Conservation (phyloP, 2,797 vertebrate species). For the Oreochromis grahami region DNA sequence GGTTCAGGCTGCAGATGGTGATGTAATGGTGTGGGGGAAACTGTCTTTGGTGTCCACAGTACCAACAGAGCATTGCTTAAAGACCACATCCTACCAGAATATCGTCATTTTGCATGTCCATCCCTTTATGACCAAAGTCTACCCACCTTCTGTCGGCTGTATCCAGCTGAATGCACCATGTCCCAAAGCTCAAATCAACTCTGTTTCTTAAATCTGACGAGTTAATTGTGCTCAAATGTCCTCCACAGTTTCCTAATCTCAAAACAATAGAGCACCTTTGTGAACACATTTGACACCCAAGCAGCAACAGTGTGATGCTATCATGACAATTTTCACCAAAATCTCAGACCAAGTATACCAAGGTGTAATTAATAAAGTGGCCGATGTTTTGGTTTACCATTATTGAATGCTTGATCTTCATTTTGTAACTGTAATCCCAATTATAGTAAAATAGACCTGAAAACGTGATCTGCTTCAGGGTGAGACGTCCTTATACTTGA, state of each 20-base stretch:
- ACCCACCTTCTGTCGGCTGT: neutral
- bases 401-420: neutral
- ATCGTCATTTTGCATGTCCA: neutral
- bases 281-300: neutral
- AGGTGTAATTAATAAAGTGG: neutral
- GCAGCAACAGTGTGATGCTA: neutral
- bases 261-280: neutral
- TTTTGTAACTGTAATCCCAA: neutral
- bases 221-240: neutral
- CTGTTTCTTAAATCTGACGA: neutral
- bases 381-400: neutral
- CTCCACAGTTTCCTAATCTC: neutral
- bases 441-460: neutral
- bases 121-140: neutral
- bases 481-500: neutral
- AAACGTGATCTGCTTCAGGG: neutral
- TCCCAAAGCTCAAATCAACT: neutral
- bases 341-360: neutral
- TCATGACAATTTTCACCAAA: neutral
- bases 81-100: neutral
- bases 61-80: neutral
- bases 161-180: neutral
- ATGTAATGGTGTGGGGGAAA: neutral
- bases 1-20: neutral
- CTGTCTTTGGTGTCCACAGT: neutral